phyloP scores from a whole-genome alignment of 1,140 invertebrate species.

The Rhopalosiphum maidis region DNA sequence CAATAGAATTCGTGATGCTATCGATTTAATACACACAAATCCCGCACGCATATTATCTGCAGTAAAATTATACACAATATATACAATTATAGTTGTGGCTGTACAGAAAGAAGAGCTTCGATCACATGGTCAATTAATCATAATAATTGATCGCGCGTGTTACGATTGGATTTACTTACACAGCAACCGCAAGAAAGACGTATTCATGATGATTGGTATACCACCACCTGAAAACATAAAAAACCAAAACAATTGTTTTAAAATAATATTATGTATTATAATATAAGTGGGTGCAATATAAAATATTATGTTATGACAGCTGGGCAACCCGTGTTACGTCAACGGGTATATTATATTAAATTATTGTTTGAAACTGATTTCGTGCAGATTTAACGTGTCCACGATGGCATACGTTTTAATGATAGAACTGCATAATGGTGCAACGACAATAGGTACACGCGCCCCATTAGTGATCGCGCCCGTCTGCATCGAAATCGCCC shows the following conservation, averaged over 20 bases:
- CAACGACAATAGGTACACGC: not conserved
- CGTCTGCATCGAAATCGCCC: not conserved
- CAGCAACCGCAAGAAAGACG: constrained; percentile 25
- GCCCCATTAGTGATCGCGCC: not conserved
- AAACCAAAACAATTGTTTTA: not conserved
- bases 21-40: not conserved
- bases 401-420: not conserved
- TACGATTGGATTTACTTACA: constrained; percentile 38
- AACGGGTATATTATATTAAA: not conserved
- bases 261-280: not conserved
- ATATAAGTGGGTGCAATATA: not conserved
- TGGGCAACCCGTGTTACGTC: not conserved
- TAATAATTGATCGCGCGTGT: not conserved
- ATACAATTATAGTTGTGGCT: not conserved
- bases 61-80: not conserved
- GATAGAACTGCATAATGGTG: not conserved
- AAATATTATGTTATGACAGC: not conserved
- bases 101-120: too few relatives aligned
- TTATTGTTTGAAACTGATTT: not conserved
- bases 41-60: not conserved
- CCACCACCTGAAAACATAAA: not conserved
- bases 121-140: not conserved
- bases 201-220: constrained; percentile 26
- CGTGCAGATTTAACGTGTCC: not conserved
- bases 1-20: not conserved